Base-by-base conservation (phyloP, 2,113 vertebrate species). In the Turdus rufiventris region DNA sequence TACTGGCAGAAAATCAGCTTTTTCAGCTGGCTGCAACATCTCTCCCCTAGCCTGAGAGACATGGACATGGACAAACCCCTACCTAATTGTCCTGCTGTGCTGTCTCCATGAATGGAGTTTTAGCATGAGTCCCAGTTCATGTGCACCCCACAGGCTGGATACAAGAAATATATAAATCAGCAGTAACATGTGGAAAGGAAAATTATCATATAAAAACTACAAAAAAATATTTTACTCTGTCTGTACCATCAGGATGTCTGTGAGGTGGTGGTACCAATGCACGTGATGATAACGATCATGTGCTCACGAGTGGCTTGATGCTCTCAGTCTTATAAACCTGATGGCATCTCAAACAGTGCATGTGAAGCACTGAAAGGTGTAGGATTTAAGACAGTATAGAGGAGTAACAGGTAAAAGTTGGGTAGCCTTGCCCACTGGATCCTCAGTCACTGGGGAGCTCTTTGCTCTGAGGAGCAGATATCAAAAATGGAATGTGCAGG, bases 281-380 rank as follows among this genome's bases (percentile, higher is more conserved):
- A 29, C 0, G 0, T 43, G 48, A 24, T 58, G 29, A 40, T 47
- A 34, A 45, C 12, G 18, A 68, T 48, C 14, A 10, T 42, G 36
- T 0, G 0, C 34, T 84, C 3, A 0, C 42, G 65, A 65, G 19
- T n/a, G 26, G 34, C 38, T 17, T 8, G 5, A 10, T 85, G 43
- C 33, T 70, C 36, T 82, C 31, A 68, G 20, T 61, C 40, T 83
- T 38, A 45, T 1, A 43, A 83, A 65, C 33, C 8, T 0, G 0
- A 19, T 58, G 23, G 14, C 18, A 26, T 83, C 38, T 78, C 54
- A 82, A 63, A 58, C 81, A 73, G 53, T 7, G 3, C 38, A 13
- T 38, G 10, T 21, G 18, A 77, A 89, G 14, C 14, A 28, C 12
- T 82, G 20, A 43, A 66, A 62, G 12, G 24, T 31, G 26, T 3